Conservation (phyloP, 2,113 vertebrate species). For the Dipodomys ordii region DNA sequence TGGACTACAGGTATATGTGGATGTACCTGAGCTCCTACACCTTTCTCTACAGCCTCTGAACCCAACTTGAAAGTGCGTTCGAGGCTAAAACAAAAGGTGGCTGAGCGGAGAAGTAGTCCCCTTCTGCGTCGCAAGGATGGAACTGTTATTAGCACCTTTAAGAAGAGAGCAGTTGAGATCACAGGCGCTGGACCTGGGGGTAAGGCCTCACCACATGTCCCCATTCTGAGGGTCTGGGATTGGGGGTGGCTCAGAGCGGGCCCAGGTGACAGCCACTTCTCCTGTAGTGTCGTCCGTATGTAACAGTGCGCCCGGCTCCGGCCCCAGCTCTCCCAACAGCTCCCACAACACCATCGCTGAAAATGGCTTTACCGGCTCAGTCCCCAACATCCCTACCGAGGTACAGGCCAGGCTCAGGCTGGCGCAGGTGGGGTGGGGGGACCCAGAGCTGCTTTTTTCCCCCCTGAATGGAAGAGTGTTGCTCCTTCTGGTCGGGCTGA, state of each 20-base stretch:
- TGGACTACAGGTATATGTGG: not conserved
- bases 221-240: not conserved
- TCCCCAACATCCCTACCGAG: conserved; percentile 93
- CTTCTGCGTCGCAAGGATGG: conserved; percentile 95
- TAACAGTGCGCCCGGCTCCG: conserved; percentile 93
- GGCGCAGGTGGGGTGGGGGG: not conserved
- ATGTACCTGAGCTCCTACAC: not conserved
- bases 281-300: conserved; percentile 89
- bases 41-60: conserved; percentile 91
- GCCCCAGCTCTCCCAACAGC: conserved; percentile 92
- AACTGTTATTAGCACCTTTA: conserved; percentile 96
- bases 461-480: not conserved
- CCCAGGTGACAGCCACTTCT: conserved; percentile 66
- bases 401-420: conserved; percentile 77
- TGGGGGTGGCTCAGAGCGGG: not conserved
- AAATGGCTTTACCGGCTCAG: conserved; percentile 92
- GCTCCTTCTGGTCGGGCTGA: not conserved
- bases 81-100: conserved; percentile 97
- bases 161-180: conserved; percentile 94
- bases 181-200: conserved; percentile 86
- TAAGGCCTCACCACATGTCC: conserved; percentile 60
- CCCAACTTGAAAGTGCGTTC: conserved; percentile 98
- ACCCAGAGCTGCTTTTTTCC: not conserved
- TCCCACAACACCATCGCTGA: conserved; percentile 91
- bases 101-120: conserved; percentile 95